Percentiles rank a stretch among this genome's conserved stretches.
Conservation (phyloP, 2,797 vertebrate species). For the Pristis pectinata region DNA sequence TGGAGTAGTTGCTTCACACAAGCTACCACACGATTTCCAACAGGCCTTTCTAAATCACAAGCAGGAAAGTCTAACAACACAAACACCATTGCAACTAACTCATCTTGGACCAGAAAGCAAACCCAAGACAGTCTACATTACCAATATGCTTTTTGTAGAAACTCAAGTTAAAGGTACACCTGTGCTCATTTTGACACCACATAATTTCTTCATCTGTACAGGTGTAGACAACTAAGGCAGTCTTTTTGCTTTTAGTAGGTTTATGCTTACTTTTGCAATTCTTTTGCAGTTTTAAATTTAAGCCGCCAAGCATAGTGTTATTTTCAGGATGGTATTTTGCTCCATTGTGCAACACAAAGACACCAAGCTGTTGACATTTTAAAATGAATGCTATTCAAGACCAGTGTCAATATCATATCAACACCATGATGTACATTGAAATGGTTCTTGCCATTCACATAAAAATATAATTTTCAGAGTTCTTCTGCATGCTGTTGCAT, state of each 20-base stretch:
- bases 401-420: not conserved
- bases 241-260: not conserved
- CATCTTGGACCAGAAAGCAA: not conserved
- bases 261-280: not conserved
- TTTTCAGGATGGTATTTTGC: not conserved
- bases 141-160: not conserved
- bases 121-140: not conserved
- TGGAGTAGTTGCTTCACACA: too few species aligned
- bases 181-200: not conserved
- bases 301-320: not conserved
- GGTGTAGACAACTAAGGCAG: not conserved
- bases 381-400: not conserved
- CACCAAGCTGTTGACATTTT: not conserved
- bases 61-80: not conserved
- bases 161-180: not conserved
- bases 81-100: not conserved
- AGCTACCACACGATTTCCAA: not conserved
- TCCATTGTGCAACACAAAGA: not conserved
- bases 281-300: not conserved
- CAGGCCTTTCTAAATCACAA: not conserved
- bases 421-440: not conserved
- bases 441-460: not conserved
- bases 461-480: not conserved
- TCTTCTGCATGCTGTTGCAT: not conserved
- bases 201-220: not conserved